Evolutionary conservation across 2,797 vertebrate species (phyloP), one percentile per base, ranked within the genome.

Genomic region (Bovichtus diacanthus): DNA sequence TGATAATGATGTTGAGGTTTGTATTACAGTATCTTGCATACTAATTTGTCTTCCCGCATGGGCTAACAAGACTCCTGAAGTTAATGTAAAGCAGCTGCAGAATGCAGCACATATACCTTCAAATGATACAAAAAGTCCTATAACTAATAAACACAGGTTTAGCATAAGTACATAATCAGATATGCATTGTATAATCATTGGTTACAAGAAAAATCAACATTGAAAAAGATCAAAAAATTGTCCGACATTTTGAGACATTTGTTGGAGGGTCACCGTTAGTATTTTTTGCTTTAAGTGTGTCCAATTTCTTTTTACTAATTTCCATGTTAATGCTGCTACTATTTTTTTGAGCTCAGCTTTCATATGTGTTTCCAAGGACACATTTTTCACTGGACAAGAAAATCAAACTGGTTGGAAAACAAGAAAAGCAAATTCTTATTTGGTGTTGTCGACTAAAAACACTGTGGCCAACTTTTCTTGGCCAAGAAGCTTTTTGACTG

Each of bases 381-480:
- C 19, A 38, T 80, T 72, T 44, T 54, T 72, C 38, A 34, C 29
- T 69, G 15, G 46, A 72, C 19, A 58, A 58, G 59, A 54, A 67
- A 77, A 85, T 63, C n/a, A 43, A 78, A 79, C 25, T 44, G 34
- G 5, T 44, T 55, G 39, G 21, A 74, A 51, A 78, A 39, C 19
- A 62, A 31, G 34, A 56, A 76, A 74, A 27, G 64, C 11, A 74
- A 78, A 68, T 41, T 61, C 49, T 72, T 72, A 46, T 71, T 76
- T 69, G 21, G 70, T 50, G 15, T 62, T 70, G 58, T 81, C 56
- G 62, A 81, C 23, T 49, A 56, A 3, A 2, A 82, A 66, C 7
- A 0, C 23, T 0, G 62, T 16, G 16, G 76, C 88, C 86, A 86
- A 76, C 65, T 63, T 78, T 55, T 73, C 46, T 79, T 77, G 66